Percentiles rank a stretch among this genome's conserved stretches.
Conservation (phyloP, 1,140 invertebrate genomes). For the Euura saliciscinereae region DNA sequence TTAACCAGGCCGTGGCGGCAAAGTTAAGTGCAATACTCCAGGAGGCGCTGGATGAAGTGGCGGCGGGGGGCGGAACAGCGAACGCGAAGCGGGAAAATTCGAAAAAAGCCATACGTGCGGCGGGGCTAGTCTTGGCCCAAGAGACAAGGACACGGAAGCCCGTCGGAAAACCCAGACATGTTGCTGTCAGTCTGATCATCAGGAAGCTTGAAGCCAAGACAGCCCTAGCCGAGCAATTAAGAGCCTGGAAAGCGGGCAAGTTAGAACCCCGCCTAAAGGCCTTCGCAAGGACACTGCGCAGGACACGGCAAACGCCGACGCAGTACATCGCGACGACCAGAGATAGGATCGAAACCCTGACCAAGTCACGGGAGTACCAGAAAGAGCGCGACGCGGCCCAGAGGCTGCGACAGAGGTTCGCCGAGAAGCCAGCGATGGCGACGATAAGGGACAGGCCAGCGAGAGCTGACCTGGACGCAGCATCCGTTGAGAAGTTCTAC, state of each 20-base stretch:
- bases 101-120: neutral
- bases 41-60: slow-evolving; percentile 2
- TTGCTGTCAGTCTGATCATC: neutral
- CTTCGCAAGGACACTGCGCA: neutral
- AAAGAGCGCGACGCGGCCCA: no score
- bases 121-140: neutral
- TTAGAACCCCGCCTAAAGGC: neutral
- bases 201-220: neutral
- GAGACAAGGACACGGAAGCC: neutral
- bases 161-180: neutral
- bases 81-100: neutral
- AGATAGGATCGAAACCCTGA: neutral
- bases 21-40: neutral
- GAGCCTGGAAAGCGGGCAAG: neutral
- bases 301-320: neutral
- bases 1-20: neutral
- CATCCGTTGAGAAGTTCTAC: neutral
- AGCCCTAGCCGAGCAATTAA: neutral
- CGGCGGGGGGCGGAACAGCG: neutral
- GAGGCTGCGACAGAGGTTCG: neutral
- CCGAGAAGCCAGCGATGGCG: neutral
- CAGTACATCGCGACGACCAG: neutral
- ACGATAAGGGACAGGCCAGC: neutral
- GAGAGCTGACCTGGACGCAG: neutral
- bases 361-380: neutral